Percentiles rank a stretch among this genome's conserved stretches.
These are phyloP conservation scores for Sternotherus odoratus DNA, from an alignment of 2,797 vertebrate genomes.

Conservation along the genomic window DNA sequence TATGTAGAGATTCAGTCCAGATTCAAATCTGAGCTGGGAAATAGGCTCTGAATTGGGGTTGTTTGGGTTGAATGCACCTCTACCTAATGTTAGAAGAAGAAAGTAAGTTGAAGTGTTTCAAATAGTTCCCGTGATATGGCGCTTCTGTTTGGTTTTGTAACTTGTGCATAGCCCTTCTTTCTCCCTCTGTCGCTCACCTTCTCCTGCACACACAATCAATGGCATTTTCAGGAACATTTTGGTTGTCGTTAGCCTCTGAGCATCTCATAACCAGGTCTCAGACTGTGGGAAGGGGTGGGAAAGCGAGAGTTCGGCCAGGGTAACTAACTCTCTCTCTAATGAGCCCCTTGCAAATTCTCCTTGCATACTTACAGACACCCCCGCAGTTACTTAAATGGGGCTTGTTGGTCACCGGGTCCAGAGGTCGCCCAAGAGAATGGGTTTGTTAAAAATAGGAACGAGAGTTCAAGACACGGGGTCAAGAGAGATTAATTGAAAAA, in stretches of 20 bases:
- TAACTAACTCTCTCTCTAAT: conserved; percentile 64
- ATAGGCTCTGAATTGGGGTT: neutral
- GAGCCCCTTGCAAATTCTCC: conserved; percentile 68
- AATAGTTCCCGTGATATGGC: neutral
- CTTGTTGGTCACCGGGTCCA: conserved; percentile 71
- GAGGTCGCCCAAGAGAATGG: conserved; percentile 71
- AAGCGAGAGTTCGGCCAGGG: neutral
- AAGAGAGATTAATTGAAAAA: conserved; percentile 81
- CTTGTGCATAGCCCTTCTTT: neutral
- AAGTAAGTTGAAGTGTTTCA: neutral
- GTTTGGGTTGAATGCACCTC: neutral
- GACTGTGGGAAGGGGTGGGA: neutral
- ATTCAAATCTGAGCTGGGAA: neutral
- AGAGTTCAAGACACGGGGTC: conserved; percentile 67
- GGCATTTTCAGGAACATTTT: neutral
- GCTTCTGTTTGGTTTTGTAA: neutral
- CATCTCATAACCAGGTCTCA: neutral
- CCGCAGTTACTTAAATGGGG: conserved; percentile 74
- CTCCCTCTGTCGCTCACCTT: neutral
- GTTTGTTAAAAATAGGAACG: conserved; percentile 75
- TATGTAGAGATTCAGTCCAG: neutral
- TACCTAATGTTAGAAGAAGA: neutral
- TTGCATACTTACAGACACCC: conserved; percentile 55
- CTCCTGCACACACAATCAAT: rapidly evolving
- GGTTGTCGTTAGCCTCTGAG: rapidly evolving